Percentiles rank a stretch among this genome's conserved stretches.
Conservation (phyloP, 2,797 vertebrate species). For the Labeo calbasu region DNA sequence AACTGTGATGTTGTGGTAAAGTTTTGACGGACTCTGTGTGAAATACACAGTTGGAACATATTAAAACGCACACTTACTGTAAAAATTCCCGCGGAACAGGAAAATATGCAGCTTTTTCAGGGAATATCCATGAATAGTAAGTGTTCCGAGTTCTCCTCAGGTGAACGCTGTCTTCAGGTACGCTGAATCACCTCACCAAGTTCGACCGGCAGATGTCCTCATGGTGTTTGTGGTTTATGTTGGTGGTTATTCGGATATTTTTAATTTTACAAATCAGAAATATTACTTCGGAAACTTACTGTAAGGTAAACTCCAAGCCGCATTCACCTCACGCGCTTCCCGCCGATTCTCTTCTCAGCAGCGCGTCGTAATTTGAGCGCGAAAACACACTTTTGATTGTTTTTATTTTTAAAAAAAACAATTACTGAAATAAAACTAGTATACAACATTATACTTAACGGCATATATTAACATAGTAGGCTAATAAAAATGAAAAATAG, state of each 20-base stretch:
- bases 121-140: neutral
- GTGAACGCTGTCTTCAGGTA: neutral
- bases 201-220: neutral
- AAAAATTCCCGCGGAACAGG: neutral
- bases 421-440: neutral
- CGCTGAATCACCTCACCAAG: neutral
- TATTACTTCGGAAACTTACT: neutral
- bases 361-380: neutral
- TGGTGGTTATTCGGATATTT: neutral
- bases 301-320: neutral
- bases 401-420: neutral
- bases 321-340: neutral
- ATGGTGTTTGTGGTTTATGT: neutral
- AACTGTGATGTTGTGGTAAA: neutral
- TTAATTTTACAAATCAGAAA: neutral
- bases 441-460: neutral
- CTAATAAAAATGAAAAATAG: too few species aligned
- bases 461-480: too few species aligned
- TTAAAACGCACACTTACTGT: conserved; percentile 10
- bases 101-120: neutral
- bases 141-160: neutral
- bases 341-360: neutral
- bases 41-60: neutral
- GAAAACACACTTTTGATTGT: neutral
- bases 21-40: neutral